phyloP scores from a whole-genome alignment of 2,888 invertebrate genomes.

The Sarcophaga rosellei region DNA sequence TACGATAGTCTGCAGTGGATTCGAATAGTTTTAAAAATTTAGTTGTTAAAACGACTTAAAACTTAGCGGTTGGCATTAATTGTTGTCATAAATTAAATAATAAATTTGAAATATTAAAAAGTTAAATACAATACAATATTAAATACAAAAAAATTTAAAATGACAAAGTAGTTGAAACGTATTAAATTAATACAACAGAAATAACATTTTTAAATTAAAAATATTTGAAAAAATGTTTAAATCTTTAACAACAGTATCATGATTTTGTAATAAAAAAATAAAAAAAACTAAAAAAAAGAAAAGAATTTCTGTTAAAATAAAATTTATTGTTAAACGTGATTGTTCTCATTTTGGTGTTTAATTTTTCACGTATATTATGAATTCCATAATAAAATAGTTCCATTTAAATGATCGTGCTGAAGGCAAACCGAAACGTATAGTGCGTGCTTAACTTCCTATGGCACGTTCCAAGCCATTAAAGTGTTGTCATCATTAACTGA shows the following conservation, averaged over 20 bases:
- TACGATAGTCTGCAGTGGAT: conserved; percentile 42
- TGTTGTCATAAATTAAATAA: neutral
- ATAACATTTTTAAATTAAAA: neutral
- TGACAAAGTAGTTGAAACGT: neutral
- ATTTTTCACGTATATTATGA: neutral
- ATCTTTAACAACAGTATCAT: conserved; percentile 10
- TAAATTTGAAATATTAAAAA: neutral
- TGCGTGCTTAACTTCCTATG: conserved; percentile 55
- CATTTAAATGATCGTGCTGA: conserved; percentile 42
- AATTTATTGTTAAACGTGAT: conserved; percentile 40
- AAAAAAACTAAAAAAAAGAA: neutral
- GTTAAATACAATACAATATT: neutral
- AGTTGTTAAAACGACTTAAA: conserved; percentile 64
- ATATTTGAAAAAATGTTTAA: neutral
- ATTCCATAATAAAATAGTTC: conserved; percentile 1
- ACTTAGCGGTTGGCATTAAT: conserved; percentile 54
- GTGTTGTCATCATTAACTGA: conserved; percentile 54
- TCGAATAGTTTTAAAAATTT: conserved; percentile 58
- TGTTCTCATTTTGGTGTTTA: conserved; percentile 20
- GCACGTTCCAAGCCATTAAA: conserved; percentile 67
- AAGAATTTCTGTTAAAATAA: neutral
- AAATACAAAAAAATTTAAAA: neutral
- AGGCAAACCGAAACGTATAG: conserved; percentile 12
- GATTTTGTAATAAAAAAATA: neutral
- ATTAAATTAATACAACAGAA: neutral